These are phyloP conservation scores for Chamaedrilus cognettii DNA, from an alignment of 2,888 invertebrate species.

Conservation along the genomic window DNA sequence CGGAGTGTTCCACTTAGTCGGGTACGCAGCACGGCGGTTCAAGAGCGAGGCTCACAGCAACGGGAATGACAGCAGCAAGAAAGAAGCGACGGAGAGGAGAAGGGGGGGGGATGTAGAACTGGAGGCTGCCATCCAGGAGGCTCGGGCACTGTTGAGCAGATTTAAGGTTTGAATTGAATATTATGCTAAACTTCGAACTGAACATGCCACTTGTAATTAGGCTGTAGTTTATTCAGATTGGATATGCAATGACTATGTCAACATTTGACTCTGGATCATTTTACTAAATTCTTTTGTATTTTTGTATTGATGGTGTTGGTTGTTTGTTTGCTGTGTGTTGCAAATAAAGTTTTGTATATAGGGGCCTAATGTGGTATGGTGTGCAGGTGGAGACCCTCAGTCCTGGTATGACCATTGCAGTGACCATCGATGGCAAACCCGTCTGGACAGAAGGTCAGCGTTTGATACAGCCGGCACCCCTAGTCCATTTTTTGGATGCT, in stretches of 20 bases:
- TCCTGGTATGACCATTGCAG: constrained; percentile 62
- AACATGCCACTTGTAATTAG: not conserved
- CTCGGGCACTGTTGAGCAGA: not conserved
- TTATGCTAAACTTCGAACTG: not conserved
- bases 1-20: not conserved
- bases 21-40: not conserved
- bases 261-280: too few relatives aligned
- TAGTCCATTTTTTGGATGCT: too few relatives aligned
- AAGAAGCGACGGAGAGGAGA: not conserved
- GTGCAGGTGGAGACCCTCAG: constrained; percentile 55
- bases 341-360: not conserved
- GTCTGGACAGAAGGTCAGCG: constrained; percentile 61
- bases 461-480: too few relatives aligned
- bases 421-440: constrained; percentile 61
- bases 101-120: too few relatives aligned
- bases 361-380: not conserved
- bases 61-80: not conserved
- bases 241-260: too few relatives aligned
- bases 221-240: not conserved
- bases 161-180: not conserved
- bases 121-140: not conserved
- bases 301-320: not conserved
- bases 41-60: not conserved
- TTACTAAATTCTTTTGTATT: not conserved
- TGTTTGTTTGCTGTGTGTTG: not conserved